Conservation (phyloP, 2,113 vertebrate genomes). For the Struthidea cinerea region DNA sequence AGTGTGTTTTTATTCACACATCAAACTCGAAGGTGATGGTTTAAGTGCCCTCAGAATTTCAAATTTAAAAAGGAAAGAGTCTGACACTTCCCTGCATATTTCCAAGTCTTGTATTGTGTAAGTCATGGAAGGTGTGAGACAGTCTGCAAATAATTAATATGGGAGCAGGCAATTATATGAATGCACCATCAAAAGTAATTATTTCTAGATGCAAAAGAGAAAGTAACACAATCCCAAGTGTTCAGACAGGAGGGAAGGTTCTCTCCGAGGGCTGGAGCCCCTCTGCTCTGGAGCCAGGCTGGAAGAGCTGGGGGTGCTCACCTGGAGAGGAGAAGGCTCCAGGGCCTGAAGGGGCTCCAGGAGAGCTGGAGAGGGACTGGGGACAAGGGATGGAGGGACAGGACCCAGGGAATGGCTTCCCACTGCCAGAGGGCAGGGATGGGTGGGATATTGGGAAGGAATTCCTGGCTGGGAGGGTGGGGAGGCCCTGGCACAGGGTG, state of each 20-base stretch:
- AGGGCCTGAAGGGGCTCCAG: background rate
- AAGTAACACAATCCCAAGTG: accelerated
- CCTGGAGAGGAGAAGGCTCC: background rate
- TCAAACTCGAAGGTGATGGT: background rate
- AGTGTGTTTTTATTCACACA: background rate
- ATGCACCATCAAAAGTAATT: background rate
- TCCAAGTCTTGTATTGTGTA: background rate
- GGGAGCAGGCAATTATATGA: background rate
- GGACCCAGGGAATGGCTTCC: background rate
- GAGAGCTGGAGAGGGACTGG: background rate
- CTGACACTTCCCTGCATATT: background rate
- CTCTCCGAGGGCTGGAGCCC: background rate
- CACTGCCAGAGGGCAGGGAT: accelerated
- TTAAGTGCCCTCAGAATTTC: background rate
- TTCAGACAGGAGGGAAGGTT: background rate
- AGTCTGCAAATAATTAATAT: background rate
- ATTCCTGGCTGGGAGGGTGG: background rate
- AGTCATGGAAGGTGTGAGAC: background rate
- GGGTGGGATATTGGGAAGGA: background rate
- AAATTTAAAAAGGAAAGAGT: background rate
- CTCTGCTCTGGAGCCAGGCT: background rate
- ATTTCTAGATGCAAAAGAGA: background rate
- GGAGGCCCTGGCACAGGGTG: background rate
- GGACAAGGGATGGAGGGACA: background rate
- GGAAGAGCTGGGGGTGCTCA: background rate